Evolutionary conservation across 2,113 vertebrate genomes (phyloP).

Genomic region (Pseudonaja textilis): DNA sequence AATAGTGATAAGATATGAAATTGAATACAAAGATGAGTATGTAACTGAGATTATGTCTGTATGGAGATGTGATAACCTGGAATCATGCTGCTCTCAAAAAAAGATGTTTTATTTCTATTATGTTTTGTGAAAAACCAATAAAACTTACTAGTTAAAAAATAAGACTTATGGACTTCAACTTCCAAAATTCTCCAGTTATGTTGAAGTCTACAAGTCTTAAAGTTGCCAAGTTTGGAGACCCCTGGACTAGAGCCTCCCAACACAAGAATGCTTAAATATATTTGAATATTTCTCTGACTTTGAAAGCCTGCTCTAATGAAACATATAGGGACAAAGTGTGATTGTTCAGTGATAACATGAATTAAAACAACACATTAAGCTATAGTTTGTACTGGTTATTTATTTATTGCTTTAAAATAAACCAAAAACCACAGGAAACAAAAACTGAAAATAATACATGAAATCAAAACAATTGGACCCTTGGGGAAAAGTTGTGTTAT

Average conservation of each 20-base stretch:
- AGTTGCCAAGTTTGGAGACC: too few relatives aligned
- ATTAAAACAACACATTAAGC: neutral
- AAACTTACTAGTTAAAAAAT: too few relatives aligned
- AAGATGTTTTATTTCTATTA: too few relatives aligned
- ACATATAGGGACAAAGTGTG: neutral
- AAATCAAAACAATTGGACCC: neutral
- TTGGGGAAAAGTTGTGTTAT: neutral
- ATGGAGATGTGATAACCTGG: too few relatives aligned
- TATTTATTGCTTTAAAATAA: neutral
- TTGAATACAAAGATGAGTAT: too few relatives aligned
- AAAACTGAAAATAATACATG: neutral
- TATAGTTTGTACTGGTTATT: neutral
- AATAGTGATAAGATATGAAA: too few relatives aligned
- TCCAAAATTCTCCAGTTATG: too few relatives aligned
- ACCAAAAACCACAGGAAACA: neutral
- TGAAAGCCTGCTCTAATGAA: neutral
- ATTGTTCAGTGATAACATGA: neutral
- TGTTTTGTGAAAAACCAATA: too few relatives aligned
- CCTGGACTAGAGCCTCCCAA: neutral
- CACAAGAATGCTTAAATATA: neutral
- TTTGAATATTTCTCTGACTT: neutral
- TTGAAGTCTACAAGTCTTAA: too few relatives aligned
- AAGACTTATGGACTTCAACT: too few relatives aligned
- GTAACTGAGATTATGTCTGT: too few relatives aligned
- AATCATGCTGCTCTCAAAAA: too few relatives aligned